Base-by-base conservation (phyloP, 1,140 invertebrate species). In the Dendrolimus kikuchii region DNA sequence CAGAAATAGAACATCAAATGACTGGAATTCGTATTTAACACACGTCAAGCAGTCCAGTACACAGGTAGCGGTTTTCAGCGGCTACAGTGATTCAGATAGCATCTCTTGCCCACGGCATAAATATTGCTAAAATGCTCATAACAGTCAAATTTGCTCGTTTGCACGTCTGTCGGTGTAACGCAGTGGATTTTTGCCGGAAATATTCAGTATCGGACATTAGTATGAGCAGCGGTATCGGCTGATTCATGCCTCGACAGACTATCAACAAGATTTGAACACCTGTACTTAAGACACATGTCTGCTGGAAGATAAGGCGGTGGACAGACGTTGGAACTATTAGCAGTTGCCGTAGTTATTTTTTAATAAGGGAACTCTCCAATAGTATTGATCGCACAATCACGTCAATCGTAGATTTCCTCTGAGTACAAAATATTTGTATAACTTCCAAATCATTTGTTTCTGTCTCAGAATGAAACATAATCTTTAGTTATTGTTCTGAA, bases 131-230 rank as follows among this genome's bases (percentile, higher is more conserved):
- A 75, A 58, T 59, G 66, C 59, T 75, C 71, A 67, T 74, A 70
- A 72, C 60, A 66, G 67, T 77, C 71, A 72, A 71, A 74, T 69
- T 75, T 74, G 59, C 65, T 62, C 58, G 54, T 57, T 55, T 57
- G 39, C 63, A 71, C 62, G 71, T 70, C 40, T 40, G 6, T 48
- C 40, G 39, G 8, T 52, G 49, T 57, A 53, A 44, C 54, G 41
- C 56, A 8, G 46, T 53, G 52, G 55, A 59, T 66, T 59, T 62
- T 53, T 66, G 64, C 70, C 72, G 70, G 74, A 75, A 77, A 68
- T 62, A 57, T 73, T 55, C 57, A 47, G 46, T 53, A 38, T 40
- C 5, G 37, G 46, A 43, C 61, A 73, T 73, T 73, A 73, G 70
- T 77, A 77, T 77, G 72, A 46, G 46, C 46, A 49, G 54, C 65